Evolutionary conservation across 2,797 vertebrate species (phyloP).

Genomic region (Sphenopsis melanotis): DNA sequence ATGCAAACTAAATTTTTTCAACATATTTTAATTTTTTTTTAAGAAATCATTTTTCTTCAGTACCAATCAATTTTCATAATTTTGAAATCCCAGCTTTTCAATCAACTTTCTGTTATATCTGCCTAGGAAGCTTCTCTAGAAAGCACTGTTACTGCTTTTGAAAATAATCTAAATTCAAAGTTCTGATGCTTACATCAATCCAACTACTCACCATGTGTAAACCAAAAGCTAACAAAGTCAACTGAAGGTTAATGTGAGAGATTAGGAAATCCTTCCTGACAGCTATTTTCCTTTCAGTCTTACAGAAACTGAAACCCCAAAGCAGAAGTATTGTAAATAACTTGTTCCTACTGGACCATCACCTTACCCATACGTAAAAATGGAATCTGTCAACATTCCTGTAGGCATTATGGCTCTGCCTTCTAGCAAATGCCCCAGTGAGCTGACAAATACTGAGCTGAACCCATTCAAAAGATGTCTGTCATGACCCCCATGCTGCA

Average conservation of each 20-base stretch:
- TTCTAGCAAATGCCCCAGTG: not conserved
- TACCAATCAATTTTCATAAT: not conserved
- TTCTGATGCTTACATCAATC: not conserved
- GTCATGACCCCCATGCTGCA: not conserved
- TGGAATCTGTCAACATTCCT: not conserved
- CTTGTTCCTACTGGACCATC: not conserved
- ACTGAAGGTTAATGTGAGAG: not conserved
- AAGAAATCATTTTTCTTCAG: not conserved
- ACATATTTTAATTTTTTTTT: not conserved
- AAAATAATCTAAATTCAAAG: not conserved
- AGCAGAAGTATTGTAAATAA: not conserved
- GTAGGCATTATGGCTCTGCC: not conserved
- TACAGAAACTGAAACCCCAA: not conserved
- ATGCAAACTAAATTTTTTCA: not conserved
- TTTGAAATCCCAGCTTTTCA: not conserved
- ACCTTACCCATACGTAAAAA: not conserved
- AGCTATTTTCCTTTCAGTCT: not conserved
- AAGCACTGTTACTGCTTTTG: not conserved
- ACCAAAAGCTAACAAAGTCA: not conserved
- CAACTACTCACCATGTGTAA: not conserved
- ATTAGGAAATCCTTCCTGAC: not conserved
- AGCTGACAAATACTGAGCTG: not conserved
- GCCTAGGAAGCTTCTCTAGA: not conserved
- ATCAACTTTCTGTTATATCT: not conserved
- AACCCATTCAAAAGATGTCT: not conserved